Evolutionary conservation across 2,113 vertebrate genomes (phyloP).

Genomic region (Pica pica): DNA sequence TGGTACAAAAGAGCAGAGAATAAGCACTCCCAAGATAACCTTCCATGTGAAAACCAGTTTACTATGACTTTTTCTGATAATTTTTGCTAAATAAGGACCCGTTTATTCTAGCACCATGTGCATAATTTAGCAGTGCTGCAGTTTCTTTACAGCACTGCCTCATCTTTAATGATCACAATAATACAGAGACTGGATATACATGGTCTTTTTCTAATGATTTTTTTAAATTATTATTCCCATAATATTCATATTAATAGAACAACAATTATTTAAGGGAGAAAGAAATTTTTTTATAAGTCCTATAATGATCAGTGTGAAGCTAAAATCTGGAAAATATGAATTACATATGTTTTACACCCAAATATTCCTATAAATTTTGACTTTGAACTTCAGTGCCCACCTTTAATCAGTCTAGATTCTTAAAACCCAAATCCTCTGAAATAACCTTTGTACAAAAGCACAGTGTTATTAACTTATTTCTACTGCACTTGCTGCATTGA

Average conservation of each 20-base stretch:
- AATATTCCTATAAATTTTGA: neutral
- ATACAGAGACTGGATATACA: neutral
- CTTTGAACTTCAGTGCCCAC: neutral
- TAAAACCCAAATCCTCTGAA: neutral
- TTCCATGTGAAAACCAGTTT: neutral
- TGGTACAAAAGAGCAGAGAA: neutral
- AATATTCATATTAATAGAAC: neutral
- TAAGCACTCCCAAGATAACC: neutral
- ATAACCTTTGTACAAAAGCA: neutral
- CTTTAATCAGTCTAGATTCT: neutral
- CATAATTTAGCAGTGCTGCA: neutral
- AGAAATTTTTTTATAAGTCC: neutral
- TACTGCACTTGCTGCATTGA: neutral
- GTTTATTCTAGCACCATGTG: neutral
- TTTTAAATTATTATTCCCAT: neutral
- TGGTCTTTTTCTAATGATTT: neutral
- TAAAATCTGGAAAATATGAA: neutral
- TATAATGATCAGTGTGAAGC: neutral
- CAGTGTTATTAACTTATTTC: neutral
- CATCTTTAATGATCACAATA: neutral
- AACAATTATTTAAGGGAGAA: neutral
- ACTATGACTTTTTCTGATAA: neutral
- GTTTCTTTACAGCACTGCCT: neutral
- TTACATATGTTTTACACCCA: neutral
- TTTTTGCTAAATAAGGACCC: neutral